Percentiles rank a stretch among this genome's conserved stretches.
These are phyloP conservation scores for Emydoidea blandingii DNA, from an alignment of 2,797 vertebrate genomes.

Conservation along the genomic window DNA sequence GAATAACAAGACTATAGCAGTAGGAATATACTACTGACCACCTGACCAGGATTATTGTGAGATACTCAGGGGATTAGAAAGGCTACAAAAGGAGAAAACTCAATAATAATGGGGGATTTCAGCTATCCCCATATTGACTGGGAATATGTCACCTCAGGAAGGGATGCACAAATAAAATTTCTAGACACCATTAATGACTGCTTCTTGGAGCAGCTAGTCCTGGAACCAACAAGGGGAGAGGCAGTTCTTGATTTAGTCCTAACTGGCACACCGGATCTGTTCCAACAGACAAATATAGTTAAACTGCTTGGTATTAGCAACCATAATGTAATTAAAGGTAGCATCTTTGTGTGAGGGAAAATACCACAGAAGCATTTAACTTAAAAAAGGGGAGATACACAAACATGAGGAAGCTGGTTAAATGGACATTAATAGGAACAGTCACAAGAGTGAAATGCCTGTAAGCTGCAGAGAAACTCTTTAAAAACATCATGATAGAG, in stretches of 20 bases:
- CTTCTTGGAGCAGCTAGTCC: not conserved
- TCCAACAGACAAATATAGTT: too few relatives aligned
- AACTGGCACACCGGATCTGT: too few relatives aligned
- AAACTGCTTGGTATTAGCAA: too few relatives aligned
- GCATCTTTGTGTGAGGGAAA: too few relatives aligned
- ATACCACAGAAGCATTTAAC: too few relatives aligned
- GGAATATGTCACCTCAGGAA: not conserved
- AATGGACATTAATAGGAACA: not conserved
- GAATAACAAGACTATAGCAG: not conserved
- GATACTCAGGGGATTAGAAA: not conserved
- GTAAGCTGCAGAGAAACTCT: not conserved
- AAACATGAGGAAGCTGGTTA: not conserved
- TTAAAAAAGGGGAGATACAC: not conserved
- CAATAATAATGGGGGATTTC: not conserved
- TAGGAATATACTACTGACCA: not conserved
- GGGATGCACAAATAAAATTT: not conserved
- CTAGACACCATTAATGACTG: not conserved
- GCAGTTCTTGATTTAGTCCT: not conserved
- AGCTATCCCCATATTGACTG: not conserved
- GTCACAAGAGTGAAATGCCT: not conserved
- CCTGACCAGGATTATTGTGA: not conserved
- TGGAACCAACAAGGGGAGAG: not conserved
- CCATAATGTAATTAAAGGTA: too few relatives aligned
- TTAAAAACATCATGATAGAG: not conserved
- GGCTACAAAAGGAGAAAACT: not conserved